Base-by-base conservation (phyloP, 2,113 vertebrate genomes). In the Protomyctophum bolini region DNA sequence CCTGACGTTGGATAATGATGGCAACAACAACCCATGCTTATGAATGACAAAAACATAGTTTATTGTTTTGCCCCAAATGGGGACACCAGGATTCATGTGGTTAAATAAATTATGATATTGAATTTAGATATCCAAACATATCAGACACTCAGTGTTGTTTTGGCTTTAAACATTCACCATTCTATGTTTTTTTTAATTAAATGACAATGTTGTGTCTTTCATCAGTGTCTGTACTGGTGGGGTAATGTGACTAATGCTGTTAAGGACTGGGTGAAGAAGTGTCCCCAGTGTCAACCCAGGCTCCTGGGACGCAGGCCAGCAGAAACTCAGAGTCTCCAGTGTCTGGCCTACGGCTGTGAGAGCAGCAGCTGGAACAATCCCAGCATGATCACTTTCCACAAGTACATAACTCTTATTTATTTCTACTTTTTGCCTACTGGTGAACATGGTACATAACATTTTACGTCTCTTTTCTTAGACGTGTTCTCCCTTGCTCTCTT, bases 151-250 rank as follows among this genome's bases (percentile, higher is more conserved):
- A 21, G 21, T 21, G 2, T 21, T 1, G 21, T 21, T 21, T 21
- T 21, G 21, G 21, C 21, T 21, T 21, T 21, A 21, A 21, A 41
- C 33, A 41, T 6, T 2, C 33, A 41, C 33, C 3, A 6, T 41
- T 41, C 33, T 41, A 41, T 41, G 33, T 41, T 41, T 2, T 41
- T 41, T 41, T 41, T n/a, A n/a, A 47, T 29, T 10, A 59, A 15
- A 47, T 64, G 50, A 52, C 49, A 41, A 41, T 41, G 33, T 73
- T 14, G 50, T 66, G 29, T 59, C 60, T 33, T 9, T 77, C 7
- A 12, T 10, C 58, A 88, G 84, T 6, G 72, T 41, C 59, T 83
- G 83, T 86, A 87, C 66, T 90, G 90, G 72, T 91, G 86, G 84
- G 77, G 82, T 0, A 75, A 81, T 4, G 84, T 88, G 77, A 83